Evolutionary conservation across 2,888 invertebrate species (phyloP).

Genomic region (Cerastis leucographa): DNA sequence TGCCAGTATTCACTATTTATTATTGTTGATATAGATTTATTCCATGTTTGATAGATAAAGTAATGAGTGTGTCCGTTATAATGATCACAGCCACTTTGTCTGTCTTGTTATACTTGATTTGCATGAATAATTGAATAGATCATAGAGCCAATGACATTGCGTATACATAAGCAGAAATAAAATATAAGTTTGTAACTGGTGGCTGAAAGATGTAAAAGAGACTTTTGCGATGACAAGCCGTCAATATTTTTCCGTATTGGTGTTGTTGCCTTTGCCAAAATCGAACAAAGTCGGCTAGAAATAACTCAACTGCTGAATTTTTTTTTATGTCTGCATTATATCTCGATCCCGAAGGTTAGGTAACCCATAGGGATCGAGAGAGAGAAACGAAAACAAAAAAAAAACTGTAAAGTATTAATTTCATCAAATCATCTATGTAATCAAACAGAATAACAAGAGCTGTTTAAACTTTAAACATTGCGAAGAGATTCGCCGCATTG

Average conservation of each 20-base stretch:
- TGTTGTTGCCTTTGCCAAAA: background rate
- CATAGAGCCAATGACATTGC: background rate
- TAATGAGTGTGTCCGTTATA: slow-evolving; percentile 43
- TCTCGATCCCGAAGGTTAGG: too few species aligned
- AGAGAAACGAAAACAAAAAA: background rate
- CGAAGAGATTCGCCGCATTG: too few species aligned
- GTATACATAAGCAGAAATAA: background rate
- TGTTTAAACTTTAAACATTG: background rate
- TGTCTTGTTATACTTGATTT: slow-evolving; percentile 31
- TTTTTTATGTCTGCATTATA: too few species aligned
- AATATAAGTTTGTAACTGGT: background rate
- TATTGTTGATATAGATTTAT: slow-evolving; percentile 26
- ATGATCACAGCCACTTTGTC: slow-evolving; percentile 24
- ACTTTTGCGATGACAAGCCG: background rate
- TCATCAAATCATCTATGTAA: background rate
- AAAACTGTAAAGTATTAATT: background rate
- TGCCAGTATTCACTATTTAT: slow-evolving; percentile 8
- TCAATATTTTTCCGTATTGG: background rate
- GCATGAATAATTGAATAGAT: slow-evolving; percentile 18
- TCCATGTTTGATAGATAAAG: slow-evolving; percentile 19
- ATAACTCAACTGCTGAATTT: too few species aligned
- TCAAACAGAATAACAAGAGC: background rate
- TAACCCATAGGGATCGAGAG: background rate
- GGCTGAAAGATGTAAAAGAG: background rate
- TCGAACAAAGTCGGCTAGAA: too few species aligned